These are phyloP conservation scores for Lepeophtheirus salmonis DNA, from an alignment of 1,140 invertebrate species.

Conservation along the genomic window DNA sequence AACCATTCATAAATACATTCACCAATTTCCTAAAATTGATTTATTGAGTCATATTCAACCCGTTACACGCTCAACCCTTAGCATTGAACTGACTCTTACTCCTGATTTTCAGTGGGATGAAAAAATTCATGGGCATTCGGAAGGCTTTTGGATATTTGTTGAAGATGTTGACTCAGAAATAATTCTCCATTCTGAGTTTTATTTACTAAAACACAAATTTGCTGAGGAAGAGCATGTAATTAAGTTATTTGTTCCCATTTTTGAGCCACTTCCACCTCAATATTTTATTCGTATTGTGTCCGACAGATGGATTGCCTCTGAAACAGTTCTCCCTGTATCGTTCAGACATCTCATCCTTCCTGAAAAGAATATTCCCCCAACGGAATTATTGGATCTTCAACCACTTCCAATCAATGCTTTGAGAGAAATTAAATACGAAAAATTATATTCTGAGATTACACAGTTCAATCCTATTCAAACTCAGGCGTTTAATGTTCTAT, in stretches of 20 bases:
- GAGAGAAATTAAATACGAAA: constrained; percentile 63
- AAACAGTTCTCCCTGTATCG: constrained; percentile 89
- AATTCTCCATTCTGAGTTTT: constrained; percentile 91
- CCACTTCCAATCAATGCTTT: constrained; percentile 72
- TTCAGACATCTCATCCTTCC: constrained; percentile 93
- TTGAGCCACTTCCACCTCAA: constrained; percentile 91
- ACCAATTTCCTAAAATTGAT: constrained; percentile 89
- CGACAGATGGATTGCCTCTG: constrained; percentile 64
- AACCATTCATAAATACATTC: constrained; percentile 91
- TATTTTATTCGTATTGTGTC: constrained; percentile 59
- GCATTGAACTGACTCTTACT: constrained; percentile 92
- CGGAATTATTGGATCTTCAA: constrained; percentile 91
- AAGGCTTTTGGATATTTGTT: constrained; percentile 97
- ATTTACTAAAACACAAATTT: constrained; percentile 88
- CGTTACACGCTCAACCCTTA: constrained; percentile 52
- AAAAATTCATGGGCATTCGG: constrained; percentile 80
- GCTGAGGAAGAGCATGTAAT: constrained; percentile 81
- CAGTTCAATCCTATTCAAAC: constrained; percentile 99
- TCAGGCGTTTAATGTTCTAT: constrained; percentile 96
- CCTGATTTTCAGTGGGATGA: constrained; percentile 99
- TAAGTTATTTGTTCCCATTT: constrained; percentile 96
- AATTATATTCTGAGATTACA: constrained; percentile 63
- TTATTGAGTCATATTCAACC: constrained; percentile 91
- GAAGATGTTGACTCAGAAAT: constrained; percentile 35
- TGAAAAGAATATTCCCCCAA: constrained; percentile 93